Evolutionary conservation across 2,888 invertebrate genomes (phyloP).

Genomic region (Machimus atricapillus): DNA sequence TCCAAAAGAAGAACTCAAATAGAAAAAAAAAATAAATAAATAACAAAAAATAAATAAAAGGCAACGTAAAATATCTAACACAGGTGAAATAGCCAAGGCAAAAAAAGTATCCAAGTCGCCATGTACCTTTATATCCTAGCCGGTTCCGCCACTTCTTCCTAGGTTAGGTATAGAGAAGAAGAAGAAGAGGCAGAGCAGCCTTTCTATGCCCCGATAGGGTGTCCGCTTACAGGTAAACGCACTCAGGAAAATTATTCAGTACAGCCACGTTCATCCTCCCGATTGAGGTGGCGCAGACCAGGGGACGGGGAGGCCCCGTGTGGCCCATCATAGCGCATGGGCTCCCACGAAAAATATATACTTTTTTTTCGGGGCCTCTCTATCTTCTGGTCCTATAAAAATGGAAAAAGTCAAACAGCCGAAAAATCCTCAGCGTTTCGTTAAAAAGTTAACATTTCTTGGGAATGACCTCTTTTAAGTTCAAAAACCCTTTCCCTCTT

Average conservation of each 20-base stretch:
- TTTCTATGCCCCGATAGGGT: conserved; percentile 28
- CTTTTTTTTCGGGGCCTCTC: neutral
- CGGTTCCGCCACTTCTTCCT: conserved; percentile 37
- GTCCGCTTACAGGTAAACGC: conserved; percentile 34
- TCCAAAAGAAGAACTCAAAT: neutral
- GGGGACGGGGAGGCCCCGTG: neutral
- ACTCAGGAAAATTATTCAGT: conserved; percentile 22
- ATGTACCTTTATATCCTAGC: conserved; percentile 38
- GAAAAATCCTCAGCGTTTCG: conserved; percentile 22
- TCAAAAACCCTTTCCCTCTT: conserved; percentile 41
- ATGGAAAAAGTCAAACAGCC: conserved; percentile 11
- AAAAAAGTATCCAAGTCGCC: neutral
- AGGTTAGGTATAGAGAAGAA: conserved; percentile 15
- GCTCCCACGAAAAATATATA: neutral
- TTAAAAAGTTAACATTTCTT: conserved; percentile 36
- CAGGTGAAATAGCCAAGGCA: conserved; percentile 27
- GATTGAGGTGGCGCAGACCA: neutral
- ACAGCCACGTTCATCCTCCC: conserved; percentile 5
- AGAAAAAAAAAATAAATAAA: neutral
- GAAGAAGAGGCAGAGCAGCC: neutral
- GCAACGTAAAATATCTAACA: neutral
- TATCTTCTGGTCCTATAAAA: neutral
- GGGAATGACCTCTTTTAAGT: conserved; percentile 41
- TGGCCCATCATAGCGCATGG: neutral
- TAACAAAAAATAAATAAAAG: neutral